Evolutionary conservation across 2,888 invertebrate species (phyloP).

Genomic region (Gortyna flavago): DNA sequence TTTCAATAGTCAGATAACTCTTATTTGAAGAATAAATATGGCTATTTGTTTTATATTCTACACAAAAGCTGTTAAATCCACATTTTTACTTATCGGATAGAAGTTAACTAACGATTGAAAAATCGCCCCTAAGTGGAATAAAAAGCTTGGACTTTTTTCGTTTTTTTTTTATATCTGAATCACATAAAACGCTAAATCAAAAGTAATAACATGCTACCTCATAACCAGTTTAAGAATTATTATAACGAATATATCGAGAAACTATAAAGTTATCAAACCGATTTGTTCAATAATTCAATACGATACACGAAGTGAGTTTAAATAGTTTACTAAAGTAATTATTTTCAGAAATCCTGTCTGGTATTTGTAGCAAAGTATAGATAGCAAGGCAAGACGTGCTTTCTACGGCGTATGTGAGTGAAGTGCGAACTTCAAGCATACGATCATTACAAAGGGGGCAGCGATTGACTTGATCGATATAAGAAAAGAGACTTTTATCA

Average conservation of each 20-base stretch:
- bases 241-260: not conserved
- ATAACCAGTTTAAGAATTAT: too few species aligned
- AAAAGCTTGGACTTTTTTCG: not conserved
- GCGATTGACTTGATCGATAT: not conserved
- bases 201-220: not conserved
- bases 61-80: not conserved
- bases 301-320: not conserved
- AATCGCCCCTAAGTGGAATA: too few species aligned
- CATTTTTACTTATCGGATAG: too few species aligned
- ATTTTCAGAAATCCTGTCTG: not conserved
- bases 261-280: not conserved
- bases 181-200: not conserved
- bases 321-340: not conserved
- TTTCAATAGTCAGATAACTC: too few species aligned
- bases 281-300: not conserved
- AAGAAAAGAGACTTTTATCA: not conserved
- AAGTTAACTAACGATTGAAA: too few species aligned
- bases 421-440: constrained; percentile 34
- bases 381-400: constrained; percentile 14
- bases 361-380: constrained; percentile 17
- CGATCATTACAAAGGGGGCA: constrained; percentile 16
- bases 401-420: constrained; percentile 7
- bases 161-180: not conserved
- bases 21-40: too few species aligned
- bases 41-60: too few species aligned